Conservation (phyloP, 1,140 invertebrate species). For the Hylaeus volcanicus region DNA sequence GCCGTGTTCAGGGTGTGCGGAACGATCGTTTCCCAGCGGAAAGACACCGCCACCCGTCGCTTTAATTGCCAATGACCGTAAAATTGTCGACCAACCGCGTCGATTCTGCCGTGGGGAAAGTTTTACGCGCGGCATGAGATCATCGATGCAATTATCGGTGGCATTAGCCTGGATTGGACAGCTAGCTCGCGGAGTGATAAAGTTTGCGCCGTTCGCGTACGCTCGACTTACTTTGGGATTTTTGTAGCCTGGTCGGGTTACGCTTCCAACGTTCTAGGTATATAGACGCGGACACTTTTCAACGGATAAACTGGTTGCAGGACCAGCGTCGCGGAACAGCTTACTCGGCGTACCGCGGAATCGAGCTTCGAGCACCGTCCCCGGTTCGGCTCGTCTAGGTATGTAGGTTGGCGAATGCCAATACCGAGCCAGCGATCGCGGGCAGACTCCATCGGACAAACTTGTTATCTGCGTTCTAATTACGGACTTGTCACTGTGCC, state of each 20-base stretch:
- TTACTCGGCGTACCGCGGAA: neutral
- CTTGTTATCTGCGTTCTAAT: constrained; percentile 74
- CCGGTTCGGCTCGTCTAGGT: constrained; percentile 59
- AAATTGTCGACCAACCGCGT: constrained; percentile 8
- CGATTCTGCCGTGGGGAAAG: neutral
- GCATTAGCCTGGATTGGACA: constrained; percentile 2
- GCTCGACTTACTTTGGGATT: constrained; percentile 4
- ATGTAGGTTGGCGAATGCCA: constrained; percentile 69
- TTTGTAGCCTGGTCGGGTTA: neutral
- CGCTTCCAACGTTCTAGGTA: neutral
- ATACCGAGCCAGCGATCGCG: constrained; percentile 50
- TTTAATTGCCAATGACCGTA: constrained; percentile 23
- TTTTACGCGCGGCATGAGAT: constrained; percentile 23
- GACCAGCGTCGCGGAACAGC: constrained; percentile 26
- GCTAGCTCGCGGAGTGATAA: neutral
- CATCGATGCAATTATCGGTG: constrained; percentile 32
- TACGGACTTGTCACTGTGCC: constrained; percentile 52
- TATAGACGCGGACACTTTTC: constrained; percentile 24
- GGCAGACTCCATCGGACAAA: constrained; percentile 56
- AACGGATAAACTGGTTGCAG: constrained; percentile 35
- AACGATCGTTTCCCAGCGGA: constrained; percentile 14
- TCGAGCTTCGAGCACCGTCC: neutral
- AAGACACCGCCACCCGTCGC: constrained; percentile 4
- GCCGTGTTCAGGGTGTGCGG: neutral
- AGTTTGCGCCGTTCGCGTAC: constrained; percentile 22